Evolutionary conservation across 2,888 invertebrate species (phyloP).

Genomic region (Yponomeuta sedellus): DNA sequence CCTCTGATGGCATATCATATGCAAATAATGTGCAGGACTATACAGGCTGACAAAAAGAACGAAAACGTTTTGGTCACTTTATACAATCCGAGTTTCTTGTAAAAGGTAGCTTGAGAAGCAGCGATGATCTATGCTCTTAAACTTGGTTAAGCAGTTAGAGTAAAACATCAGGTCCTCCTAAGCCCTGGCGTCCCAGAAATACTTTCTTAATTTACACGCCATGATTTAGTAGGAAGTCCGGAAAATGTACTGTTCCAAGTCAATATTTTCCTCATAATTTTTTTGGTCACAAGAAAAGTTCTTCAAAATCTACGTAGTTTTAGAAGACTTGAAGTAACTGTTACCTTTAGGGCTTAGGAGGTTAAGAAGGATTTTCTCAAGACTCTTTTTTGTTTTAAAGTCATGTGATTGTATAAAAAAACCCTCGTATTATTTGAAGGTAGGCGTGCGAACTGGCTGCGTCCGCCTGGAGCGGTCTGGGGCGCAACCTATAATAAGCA

Average conservation of each 20-base stretch:
- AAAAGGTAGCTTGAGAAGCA: background rate
- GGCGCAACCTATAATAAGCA: conserved; percentile 52
- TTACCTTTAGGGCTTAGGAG: no score
- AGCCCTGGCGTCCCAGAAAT: no score
- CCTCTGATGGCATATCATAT: conserved; percentile 29
- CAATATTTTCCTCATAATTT: no score
- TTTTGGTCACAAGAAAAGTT: no score
- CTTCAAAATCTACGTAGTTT: no score
- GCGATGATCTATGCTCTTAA: background rate
- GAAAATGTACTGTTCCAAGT: no score
- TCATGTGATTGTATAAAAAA: background rate
- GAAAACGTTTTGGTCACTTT: background rate
- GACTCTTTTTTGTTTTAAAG: background rate
- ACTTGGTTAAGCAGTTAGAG: no score
- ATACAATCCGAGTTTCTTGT: no score
- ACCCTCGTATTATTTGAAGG: background rate
- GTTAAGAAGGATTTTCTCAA: background rate
- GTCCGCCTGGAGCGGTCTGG: conserved; percentile 31
- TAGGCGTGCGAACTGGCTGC: conserved; percentile 23
- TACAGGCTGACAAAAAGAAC: background rate
- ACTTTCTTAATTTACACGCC: no score
- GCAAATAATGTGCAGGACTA: conserved; percentile 25
- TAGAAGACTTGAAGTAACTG: no score
- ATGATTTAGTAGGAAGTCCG: no score
- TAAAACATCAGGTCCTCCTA: background rate